Percentiles rank a stretch among this genome's conserved stretches.
These are phyloP conservation scores for rabbit (Oryctolagus cuniculus) DNA, from an alignment of 2,113 vertebrate genomes.

Conservation along the genomic window DNA sequence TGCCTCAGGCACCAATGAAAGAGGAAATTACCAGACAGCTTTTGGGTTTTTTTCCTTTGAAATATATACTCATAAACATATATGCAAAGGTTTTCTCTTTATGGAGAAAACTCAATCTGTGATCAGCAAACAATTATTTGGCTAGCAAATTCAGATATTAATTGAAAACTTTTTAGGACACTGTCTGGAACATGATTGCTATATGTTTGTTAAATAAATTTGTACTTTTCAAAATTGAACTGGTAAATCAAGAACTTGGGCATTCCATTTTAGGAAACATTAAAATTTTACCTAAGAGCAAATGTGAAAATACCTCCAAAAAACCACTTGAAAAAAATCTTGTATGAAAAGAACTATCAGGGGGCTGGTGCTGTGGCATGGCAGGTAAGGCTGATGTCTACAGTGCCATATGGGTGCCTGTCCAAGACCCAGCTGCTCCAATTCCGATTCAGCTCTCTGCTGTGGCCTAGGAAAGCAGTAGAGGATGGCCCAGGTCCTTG, in stretches of 20 bases:
- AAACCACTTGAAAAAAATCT: background rate
- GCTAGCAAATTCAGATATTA: conserved; percentile 13
- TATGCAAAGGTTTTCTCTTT: background rate
- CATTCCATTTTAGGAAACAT: conserved; percentile 53
- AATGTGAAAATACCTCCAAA: conserved; percentile 53
- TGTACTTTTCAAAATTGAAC: conserved; percentile 44
- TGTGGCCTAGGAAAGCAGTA: too few species aligned
- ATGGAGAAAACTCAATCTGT: conserved; percentile 23
- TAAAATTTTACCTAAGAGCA: conserved; percentile 61
- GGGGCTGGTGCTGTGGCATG: background rate
- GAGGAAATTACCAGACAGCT: background rate
- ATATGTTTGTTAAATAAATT: conserved; percentile 55
- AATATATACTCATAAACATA: too few species aligned
- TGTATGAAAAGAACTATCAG: too few species aligned
- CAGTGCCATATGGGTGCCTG: too few species aligned
- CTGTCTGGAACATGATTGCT: background rate
- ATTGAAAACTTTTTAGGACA: background rate
- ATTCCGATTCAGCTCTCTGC: too few species aligned
- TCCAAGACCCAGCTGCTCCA: too few species aligned
- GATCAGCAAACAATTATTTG: conserved; percentile 32
- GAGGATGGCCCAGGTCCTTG: too few species aligned
- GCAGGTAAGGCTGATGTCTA: too few species aligned
- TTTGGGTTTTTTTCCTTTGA: background rate
- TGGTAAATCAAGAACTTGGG: conserved; percentile 36
- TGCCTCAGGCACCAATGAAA: background rate